Base-by-base conservation (phyloP, 2,113 vertebrate species). In the Puma concolor region DNA sequence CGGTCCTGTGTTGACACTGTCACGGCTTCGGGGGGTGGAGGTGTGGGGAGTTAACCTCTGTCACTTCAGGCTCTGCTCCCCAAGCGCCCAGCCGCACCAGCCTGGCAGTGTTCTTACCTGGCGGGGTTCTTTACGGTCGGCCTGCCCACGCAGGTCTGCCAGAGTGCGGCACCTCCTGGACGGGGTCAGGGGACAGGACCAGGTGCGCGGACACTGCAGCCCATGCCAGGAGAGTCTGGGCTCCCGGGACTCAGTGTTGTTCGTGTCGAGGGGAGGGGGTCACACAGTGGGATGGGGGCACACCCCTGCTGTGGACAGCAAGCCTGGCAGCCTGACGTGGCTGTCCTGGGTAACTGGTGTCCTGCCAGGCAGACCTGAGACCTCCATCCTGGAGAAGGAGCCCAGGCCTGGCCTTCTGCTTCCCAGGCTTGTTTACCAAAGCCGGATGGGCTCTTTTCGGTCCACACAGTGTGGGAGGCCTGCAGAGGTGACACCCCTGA, bases 391-490 rank as follows among this genome's bases (percentile, higher is more conserved):
- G 76, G 48, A 31, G 38, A 13, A 21, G 57, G n/a, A 91, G 19
- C 29, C 31, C 27, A 31, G n/a, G 57, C 27, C 13, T 16, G 64
- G 36, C n/a, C 17, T 81, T 36, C 9, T 4, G 31, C n/a, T 15
- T 57, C 77, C 64, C 33, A 44, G 29, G 9, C 36, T 50, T 64
- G 29, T 17, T 50, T 33, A 21, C 41, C 31, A 57, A 36, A 2
- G 2, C 3, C 2, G n/a, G 12, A 38, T 69, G 50, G 64, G 36
- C 13, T 17, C 21, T 71, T 17, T 52, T 33, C 12, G 36, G 52
- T 17, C 10, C 38, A 48, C 60, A 17, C 19, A 0, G 1, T 44
- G 31, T 33, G 1, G 6, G 6, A 5, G 17, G 48, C 36, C 19
- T 15, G 27, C 31, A 19, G 41, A 63, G 38, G 48, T 25, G 48